Base-by-base conservation (phyloP, 2,888 invertebrate genomes). In the Acheta domesticus region DNA sequence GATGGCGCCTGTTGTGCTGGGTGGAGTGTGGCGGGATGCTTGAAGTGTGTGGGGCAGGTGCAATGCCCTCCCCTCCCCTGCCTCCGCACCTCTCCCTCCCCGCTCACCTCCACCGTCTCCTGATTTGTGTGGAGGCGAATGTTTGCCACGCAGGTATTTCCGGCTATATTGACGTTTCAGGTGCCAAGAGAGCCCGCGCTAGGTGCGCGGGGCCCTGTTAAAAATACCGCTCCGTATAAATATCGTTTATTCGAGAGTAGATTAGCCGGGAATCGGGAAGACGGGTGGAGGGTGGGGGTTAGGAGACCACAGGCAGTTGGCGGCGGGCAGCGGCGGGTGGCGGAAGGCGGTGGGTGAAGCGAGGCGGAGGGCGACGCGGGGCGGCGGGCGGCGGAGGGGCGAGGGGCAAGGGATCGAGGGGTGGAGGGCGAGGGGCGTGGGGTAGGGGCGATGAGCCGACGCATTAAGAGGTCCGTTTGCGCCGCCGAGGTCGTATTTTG, bases 221-320 rank as follows among this genome's bases (percentile, higher is more conserved):
- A 62, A 62, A 62, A 62, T 62, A 62, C 62, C 36, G 36, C 36
- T 14, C 62, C 62, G 62, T 62, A 62, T 62, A 62, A 62, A 62
- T 62, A 62, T 62, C 62, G 62, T 62, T 62, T 62, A 62, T 62
- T 62, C 62, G 62, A 62, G n/a, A 62, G 62, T 62, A 62, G 62
- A 62, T 62, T 62, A 62, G 16, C n/a, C 14, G 14, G n/a, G 62
- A 62, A 62, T 62, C 62, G 16, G 14, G 62, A 19, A n/a, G 8
- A 16, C n/a, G 62, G 14, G 62, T 8, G 36, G 1, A 36, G 36
- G 8, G 36, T 36, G 36, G 36, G 4, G 36, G 36, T 8, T 5
- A 36, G 36, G 4, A 8, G 36, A 1, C 36, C 5, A 36, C 36
- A 1, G 36, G 36, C 36, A 1, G 36, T 0, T 0, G 36, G 36